phyloP scores from a whole-genome alignment of 2,113 vertebrate genomes.

The Pan paniscus region DNA sequence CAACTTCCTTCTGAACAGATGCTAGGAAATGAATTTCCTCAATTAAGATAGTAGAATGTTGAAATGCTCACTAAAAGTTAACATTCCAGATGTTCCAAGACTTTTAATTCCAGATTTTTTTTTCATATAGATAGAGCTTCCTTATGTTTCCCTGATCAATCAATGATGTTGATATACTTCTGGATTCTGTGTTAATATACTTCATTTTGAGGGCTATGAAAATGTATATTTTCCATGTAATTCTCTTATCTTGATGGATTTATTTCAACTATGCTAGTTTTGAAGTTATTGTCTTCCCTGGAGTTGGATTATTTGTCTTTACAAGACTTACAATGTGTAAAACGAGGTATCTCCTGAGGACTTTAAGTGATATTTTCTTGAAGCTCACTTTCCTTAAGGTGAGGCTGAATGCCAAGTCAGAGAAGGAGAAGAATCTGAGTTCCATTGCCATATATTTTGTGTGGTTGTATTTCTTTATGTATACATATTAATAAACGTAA shows the following conservation, averaged over 20 bases:
- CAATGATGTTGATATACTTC: background rate
- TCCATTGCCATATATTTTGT: background rate
- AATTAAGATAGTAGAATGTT: conserved; percentile 74
- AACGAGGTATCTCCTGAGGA: background rate
- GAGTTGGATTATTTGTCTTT: conserved; percentile 46
- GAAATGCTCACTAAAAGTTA: conserved; percentile 73
- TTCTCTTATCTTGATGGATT: conserved; percentile 31
- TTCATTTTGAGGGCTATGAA: background rate
- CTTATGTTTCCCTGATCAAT: conserved; percentile 39
- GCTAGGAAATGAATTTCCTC: conserved; percentile 79
- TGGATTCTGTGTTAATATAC: background rate
- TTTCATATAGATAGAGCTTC: background rate
- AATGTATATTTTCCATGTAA: background rate
- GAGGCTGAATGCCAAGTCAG: conserved; percentile 40
- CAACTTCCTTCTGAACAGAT: conserved; percentile 79
- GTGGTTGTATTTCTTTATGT: background rate
- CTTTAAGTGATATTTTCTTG: conserved; percentile 34
- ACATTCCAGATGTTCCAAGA: conserved; percentile 65
- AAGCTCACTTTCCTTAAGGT: background rate
- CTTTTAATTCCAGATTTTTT: background rate
- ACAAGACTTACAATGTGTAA: conserved; percentile 49
- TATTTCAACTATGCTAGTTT: conserved; percentile 13
- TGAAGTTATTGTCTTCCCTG: background rate
- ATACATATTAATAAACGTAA: background rate
- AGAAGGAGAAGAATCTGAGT: background rate